Evolutionary conservation across 2,888 invertebrate species (phyloP).

Genomic region (Chironomus tentans): DNA sequence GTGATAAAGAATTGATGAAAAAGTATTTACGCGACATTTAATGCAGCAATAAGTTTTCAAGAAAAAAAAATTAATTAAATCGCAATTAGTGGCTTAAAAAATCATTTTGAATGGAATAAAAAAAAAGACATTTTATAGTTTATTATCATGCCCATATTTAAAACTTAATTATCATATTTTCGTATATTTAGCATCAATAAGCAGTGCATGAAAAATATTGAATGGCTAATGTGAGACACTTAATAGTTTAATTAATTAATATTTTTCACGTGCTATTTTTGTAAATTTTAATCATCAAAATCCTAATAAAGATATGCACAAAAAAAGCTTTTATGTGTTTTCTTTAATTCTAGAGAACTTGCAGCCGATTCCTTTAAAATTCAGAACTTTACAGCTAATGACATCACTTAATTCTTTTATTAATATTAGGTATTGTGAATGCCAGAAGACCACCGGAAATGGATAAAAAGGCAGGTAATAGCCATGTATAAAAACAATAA

Average conservation of each 20-base stretch:
- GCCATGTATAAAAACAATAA: constrained; percentile 37
- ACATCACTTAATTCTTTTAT: neutral
- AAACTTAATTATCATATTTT: too few species aligned
- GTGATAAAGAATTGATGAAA: neutral
- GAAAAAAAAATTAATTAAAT: neutral
- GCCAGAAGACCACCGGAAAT: neutral
- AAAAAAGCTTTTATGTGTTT: constrained; percentile 32
- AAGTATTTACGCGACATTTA: neutral
- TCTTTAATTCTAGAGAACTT: too few species aligned
- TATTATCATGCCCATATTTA: too few species aligned
- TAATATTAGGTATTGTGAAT: constrained; percentile 16
- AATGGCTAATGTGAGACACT: too few species aligned
- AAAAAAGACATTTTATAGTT: neutral
- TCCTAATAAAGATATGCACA: constrained; percentile 31
- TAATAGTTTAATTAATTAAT: too few species aligned
- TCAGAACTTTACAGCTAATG: too few species aligned
- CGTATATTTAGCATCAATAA: too few species aligned
- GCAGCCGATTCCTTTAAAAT: too few species aligned
- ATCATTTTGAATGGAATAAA: neutral
- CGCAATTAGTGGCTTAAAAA: neutral
- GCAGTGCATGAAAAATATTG: too few species aligned
- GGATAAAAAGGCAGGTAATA: neutral
- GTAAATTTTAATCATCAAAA: too few species aligned
- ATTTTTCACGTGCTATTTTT: too few species aligned
- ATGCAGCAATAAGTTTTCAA: neutral